Evolutionary conservation across 2,113 vertebrate genomes (phyloP).

Genomic region (Scatophagus argus): DNA sequence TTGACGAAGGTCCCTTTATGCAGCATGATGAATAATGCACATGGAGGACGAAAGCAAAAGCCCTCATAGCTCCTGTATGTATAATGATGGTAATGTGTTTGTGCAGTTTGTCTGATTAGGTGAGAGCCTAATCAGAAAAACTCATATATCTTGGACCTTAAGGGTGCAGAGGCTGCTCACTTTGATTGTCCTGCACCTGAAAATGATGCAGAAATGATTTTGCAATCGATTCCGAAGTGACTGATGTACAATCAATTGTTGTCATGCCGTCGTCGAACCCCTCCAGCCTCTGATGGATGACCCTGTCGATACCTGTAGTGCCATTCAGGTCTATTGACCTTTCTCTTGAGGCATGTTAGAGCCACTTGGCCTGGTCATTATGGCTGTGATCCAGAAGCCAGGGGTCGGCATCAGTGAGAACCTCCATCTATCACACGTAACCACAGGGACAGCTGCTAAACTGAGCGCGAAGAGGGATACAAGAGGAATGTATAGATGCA

Average conservation of each 20-base stretch:
- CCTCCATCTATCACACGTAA: constrained; percentile 41
- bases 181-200: constrained; percentile 57
- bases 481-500: background rate
- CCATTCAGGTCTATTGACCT: constrained; percentile 74
- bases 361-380: constrained; percentile 61
- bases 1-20: constrained; percentile 54
- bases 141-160: constrained; percentile 47
- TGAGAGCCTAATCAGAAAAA: constrained; percentile 45
- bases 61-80: constrained; percentile 41
- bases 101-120: constrained; percentile 65
- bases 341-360: constrained; percentile 70
- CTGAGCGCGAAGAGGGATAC: background rate
- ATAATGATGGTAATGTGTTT: constrained; percentile 61
- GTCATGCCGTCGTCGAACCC: constrained; percentile 37
- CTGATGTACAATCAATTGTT: constrained; percentile 69
- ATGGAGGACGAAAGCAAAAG: background rate
- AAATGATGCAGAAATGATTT: constrained; percentile 72
- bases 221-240: constrained; percentile 73
- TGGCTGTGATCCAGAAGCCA: constrained; percentile 58
- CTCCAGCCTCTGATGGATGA: constrained; percentile 63
- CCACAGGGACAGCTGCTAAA: constrained; percentile 14
- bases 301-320: constrained; percentile 63
- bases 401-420: constrained; percentile 38
- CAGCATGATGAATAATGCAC: constrained; percentile 73
- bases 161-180: constrained; percentile 33